A percentile compares a stretch with the other conserved stretches of the same genome.
Conservation (phyloP, 2,888 invertebrate species). For the Drosophila niveifrons region DNA sequence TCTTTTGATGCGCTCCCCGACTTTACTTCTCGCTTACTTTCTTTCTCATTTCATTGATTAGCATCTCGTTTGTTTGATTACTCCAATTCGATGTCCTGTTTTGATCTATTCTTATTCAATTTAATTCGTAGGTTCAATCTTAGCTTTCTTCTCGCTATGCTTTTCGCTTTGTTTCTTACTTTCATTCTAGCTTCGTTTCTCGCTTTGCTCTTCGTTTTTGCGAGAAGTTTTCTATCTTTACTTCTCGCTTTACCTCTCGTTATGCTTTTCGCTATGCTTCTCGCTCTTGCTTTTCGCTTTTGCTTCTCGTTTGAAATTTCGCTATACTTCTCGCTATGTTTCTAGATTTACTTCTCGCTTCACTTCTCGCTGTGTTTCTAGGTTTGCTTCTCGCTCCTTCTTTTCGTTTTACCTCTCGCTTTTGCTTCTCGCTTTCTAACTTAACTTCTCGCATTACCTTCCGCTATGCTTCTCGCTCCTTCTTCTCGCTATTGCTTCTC, state of each 20-base stretch:
- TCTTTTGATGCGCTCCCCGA: neutral
- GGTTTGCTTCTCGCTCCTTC: constrained; percentile 9
- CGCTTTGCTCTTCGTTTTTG: neutral
- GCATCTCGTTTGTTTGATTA: constrained; percentile 1
- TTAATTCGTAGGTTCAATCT: neutral
- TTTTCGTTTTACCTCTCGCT: too few species aligned
- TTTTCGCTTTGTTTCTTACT: neutral
- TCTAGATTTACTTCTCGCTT: too few species aligned
- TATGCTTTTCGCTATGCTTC: constrained; percentile 6
- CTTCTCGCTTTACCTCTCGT: neutral
- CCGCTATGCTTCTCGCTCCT: too few species aligned
- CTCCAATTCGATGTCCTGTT: neutral
- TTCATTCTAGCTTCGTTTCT: constrained; percentile 8
- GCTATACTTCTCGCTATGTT: too few species aligned
- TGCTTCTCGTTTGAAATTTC: neutral
- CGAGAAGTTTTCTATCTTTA: neutral
- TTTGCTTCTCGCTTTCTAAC: neutral
- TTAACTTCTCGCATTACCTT: neutral
- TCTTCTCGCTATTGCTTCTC: too few species aligned
- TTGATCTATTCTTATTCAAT: neutral
- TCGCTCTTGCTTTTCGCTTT: neutral
- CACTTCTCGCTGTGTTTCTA: too few species aligned
- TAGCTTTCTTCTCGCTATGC: neutral
- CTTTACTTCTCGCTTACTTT: neutral
- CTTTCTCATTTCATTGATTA: neutral